A percentile compares a stretch with the other conserved stretches of the same genome.
These are phyloP conservation scores for Anarhynchus alexandrinus DNA, from an alignment of 2,113 vertebrate species.

Conservation along the genomic window DNA sequence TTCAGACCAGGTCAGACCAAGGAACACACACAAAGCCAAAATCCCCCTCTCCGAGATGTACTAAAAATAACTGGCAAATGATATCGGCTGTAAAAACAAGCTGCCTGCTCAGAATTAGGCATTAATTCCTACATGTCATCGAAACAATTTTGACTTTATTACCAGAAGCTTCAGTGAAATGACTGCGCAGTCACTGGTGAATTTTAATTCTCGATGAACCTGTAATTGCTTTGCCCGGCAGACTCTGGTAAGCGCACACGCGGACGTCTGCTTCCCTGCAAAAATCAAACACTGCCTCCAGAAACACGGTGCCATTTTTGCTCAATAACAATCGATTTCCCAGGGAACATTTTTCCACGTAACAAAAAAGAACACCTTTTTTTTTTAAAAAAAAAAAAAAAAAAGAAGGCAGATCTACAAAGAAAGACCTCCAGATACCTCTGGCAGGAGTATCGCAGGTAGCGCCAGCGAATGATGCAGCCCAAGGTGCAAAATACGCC, in stretches of 20 bases:
- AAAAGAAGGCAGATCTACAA: not conserved
- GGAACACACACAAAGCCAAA: not conserved
- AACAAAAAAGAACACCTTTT: not conserved
- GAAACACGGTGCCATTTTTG: not conserved
- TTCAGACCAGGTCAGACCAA: fast-evolving
- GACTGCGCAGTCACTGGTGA: not conserved
- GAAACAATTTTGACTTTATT: not conserved
- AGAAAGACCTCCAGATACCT: not conserved
- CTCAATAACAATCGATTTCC: not conserved
- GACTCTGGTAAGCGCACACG: not conserved
- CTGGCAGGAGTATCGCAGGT: not conserved
- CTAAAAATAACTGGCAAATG: not conserved
- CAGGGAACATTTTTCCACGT: not conserved
- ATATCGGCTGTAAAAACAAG: not conserved
- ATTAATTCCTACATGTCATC: not conserved
- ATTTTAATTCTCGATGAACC: slow-evolving; percentile 37
- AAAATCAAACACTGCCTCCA: not conserved
- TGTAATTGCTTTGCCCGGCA: not conserved
- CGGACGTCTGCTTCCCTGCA: not conserved
- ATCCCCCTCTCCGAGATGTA: not conserved
- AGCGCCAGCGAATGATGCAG: not conserved
- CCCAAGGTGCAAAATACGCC: not conserved
- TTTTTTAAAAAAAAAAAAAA: too few species aligned
- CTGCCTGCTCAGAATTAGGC: not conserved
- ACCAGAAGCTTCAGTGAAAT: not conserved